Evolutionary conservation across 2,888 invertebrate species (phyloP), one percentile per base, ranked within the genome.

Genomic region (Therioaphis trifolii): DNA sequence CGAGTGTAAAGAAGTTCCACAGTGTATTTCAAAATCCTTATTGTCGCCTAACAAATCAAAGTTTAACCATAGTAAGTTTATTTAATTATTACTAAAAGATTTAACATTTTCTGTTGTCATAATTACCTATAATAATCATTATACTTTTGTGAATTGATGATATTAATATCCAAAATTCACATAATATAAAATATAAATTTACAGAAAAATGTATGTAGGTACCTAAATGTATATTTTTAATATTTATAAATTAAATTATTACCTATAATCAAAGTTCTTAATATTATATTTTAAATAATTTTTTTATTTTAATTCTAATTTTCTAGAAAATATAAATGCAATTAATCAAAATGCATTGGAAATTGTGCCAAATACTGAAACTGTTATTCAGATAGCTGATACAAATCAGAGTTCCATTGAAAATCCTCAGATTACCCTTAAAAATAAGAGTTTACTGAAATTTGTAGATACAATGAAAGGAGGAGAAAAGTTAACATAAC

Each of bases 21-120:
- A 61, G 27, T 15, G 15, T 18, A 15, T 61, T 61, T 61, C 27
- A 61, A 61, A 61, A 18, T 61, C 2, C 15, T 61, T 61, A 61
- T 61, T 61, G 27, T 61, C 61, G 5, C 61, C 27, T 61, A 61
- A 61, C 27, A 61, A 61, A 29, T 27, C 61, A 61, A 61, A 15
- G 27, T 61, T 61, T 61, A 61, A 61, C 61, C 27, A 61, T 61
- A 61, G 61, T 61, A 61, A 61, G 61, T 27, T 61, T 61, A 61
- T 61, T 61, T 27, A 7, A 61, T n/a, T n/a, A n/a, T n/a, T n/a
- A n/a, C n/a, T n/a, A n/a, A n/a, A n/a, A n/a, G n/a, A n/a, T n/a
- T n/a, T n/a, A n/a, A n/a, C 15, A 61, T 61, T 61, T 61, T 61
- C 61, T 61, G 27, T 61, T 12, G 21, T 27, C 61, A 61, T 61